Percentiles rank a stretch among this genome's conserved stretches.
These are phyloP conservation scores for Cnemophilus loriae DNA, from an alignment of 2,113 vertebrate species.

Conservation along the genomic window DNA sequence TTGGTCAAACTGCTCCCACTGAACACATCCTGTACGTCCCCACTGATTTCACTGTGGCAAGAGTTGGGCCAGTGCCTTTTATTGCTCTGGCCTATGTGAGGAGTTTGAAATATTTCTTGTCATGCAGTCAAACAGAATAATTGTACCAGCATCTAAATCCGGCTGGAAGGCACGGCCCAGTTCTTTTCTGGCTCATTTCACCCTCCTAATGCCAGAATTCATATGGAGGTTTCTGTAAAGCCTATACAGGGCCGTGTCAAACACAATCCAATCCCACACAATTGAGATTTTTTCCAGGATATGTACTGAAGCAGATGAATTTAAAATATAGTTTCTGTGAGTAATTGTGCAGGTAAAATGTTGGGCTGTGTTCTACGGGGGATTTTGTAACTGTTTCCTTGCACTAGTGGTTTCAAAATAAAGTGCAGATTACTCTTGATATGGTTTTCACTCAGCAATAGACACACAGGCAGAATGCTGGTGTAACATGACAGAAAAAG, in stretches of 20 bases:
- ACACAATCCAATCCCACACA: not conserved
- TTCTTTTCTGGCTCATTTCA: slow-evolving; percentile 33
- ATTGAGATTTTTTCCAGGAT: not conserved
- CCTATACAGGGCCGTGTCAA: not conserved
- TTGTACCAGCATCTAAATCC: not conserved
- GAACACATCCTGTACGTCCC: not conserved
- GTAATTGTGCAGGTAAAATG: not conserved
- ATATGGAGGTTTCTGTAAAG: not conserved
- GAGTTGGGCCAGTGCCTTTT: not conserved
- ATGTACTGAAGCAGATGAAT: not conserved
- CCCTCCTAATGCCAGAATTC: not conserved
- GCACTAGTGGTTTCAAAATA: not conserved
- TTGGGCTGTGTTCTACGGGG: not conserved
- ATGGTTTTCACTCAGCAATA: not conserved
- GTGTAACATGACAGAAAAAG: not conserved
- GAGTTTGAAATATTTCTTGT: slow-evolving; percentile 18
- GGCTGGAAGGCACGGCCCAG: not conserved
- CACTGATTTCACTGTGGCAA: not conserved
- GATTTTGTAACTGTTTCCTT: not conserved
- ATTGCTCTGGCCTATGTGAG: not conserved
- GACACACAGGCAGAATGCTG: not conserved
- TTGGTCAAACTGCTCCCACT: not conserved
- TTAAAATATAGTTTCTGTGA: not conserved
- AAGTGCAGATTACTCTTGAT: not conserved
- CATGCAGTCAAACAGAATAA: slow-evolving; percentile 34